Conservation (phyloP, 2,113 vertebrate species). For the Pteruthius melanotis region DNA sequence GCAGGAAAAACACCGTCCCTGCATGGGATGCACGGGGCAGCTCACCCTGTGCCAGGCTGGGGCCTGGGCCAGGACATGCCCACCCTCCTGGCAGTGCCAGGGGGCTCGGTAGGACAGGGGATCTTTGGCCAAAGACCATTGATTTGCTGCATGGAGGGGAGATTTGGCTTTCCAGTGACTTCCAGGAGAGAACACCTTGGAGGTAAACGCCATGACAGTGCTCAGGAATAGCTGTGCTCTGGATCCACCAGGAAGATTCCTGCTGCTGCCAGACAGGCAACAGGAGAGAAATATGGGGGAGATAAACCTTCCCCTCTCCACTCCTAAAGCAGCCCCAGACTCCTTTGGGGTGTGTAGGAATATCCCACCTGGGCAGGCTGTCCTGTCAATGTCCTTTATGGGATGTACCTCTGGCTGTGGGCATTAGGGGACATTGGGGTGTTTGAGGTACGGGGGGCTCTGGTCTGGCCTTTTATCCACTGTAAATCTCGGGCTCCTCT, state of each 20-base stretch:
- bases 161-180: not conserved
- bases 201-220: rapidly evolving
- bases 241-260: not conserved
- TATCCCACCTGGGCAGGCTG: not conserved
- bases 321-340: not conserved
- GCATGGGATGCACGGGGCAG: not conserved
- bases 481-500: not conserved
- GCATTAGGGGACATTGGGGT: rapidly evolving
- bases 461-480: not conserved
- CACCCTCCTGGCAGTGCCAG: not conserved
- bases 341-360: not conserved
- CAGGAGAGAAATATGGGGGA: not conserved
- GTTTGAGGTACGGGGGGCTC: not conserved
- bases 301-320: not conserved
- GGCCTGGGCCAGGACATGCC: not conserved
- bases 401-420: not conserved
- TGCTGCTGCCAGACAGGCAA: not conserved
- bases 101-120: rapidly evolving
- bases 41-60: not conserved
- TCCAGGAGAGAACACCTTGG: not conserved
- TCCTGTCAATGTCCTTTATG: not conserved
- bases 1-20: not conserved
- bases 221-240: not conserved
- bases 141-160: not conserved
- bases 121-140: not conserved